Base-by-base conservation (phyloP, 2,888 invertebrate genomes). In the Cepaea hortensis region DNA sequence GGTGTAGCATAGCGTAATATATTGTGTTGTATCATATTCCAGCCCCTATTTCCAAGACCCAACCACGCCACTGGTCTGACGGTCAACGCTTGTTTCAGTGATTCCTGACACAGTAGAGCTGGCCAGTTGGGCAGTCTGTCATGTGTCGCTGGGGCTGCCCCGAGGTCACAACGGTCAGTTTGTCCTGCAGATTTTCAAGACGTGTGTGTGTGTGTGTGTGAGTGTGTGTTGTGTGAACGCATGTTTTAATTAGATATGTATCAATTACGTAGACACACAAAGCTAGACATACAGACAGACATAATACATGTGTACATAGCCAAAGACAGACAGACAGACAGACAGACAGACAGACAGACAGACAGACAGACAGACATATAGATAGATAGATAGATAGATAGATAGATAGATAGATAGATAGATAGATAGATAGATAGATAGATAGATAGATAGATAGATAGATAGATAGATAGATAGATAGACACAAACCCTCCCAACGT, bases 141-240 rank as follows among this genome's bases (percentile, higher is more conserved):
- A 68, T 84, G 84, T 84, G 84, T n/a, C 84, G 84, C 11, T 84
- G 84, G 84, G 84, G 84, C n/a, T 85, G 85, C 46, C 23, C 75
- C 13, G 85, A 46, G 35, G 46, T 79, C 7, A 85, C 65, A 48
- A 79, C 85, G 3, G 85, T 85, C 55, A 70, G 85, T 50, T 5
- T 18, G 5, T 68, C 13, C 18, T 7, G 23, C 15, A 23, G 20
- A 61, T 35, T 61, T 65, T 65, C 35, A 35, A 35, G 35, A 35
- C 35, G 35, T 35, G 35, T 35, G 35, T 35, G 35, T 35, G 35
- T 35, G 35, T 35, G 35, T 1, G 35, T 1, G 35, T 1, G 35
- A 35, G 35, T 1, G 35, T 35, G 1, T 35, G 35, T 35, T 35
- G 35, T 35, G 35, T 35, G 35, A 35, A 35, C 35, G 35, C 35